Evolutionary conservation across 2,797 vertebrate species (phyloP).

Genomic region (Spheniscus humboldti): DNA sequence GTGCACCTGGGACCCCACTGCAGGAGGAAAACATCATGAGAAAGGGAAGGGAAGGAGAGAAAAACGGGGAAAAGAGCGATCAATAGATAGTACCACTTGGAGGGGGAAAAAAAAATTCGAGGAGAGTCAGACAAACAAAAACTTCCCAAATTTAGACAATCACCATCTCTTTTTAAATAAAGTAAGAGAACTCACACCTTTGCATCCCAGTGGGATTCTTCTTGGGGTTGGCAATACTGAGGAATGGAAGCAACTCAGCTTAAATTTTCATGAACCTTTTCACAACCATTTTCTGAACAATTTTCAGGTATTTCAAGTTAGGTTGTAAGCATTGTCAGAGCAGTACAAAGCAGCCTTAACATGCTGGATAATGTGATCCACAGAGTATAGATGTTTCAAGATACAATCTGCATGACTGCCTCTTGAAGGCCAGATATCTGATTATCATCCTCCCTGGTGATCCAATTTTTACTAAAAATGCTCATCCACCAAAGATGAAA

Average conservation of each 20-base stretch:
- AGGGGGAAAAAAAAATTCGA: background rate
- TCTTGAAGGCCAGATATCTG: background rate
- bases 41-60: background rate
- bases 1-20: conserved; percentile 60
- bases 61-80: background rate
- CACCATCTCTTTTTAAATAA: background rate
- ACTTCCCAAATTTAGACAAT: background rate
- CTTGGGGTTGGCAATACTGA: background rate
- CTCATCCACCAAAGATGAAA: background rate
- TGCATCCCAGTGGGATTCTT: background rate
- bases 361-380: background rate
- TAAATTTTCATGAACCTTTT: background rate
- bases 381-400: background rate
- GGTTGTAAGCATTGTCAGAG: background rate
- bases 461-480: background rate
- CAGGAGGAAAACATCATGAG: conserved; percentile 14
- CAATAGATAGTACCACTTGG: background rate
- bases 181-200: background rate
- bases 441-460: background rate
- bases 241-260: background rate
- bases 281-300: background rate
- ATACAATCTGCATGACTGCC: background rate
- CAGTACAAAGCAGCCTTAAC: background rate
- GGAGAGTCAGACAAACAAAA: background rate
- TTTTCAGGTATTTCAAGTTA: background rate